Evolutionary conservation across 2,113 vertebrate species (phyloP), one percentile per base, ranked within the genome.

Genomic region (Verasper variegatus): DNA sequence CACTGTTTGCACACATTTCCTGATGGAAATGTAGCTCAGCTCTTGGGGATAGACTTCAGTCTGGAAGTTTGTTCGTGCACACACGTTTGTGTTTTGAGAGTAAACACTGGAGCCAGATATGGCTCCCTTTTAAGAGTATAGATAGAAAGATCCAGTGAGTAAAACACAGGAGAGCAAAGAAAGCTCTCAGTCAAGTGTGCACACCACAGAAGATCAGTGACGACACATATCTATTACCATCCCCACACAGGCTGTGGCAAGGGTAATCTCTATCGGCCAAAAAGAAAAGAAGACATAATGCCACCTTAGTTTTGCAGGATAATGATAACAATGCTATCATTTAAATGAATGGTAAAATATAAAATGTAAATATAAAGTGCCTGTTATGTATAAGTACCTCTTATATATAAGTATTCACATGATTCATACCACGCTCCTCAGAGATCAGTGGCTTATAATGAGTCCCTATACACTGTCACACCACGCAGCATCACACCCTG

Each of bases 201-300:
- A 64, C 21, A 37, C 20, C 21, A 18, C 78, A 40, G 24, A 69
- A 2, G 15, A 52, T 52, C 51, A 20, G 51, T n/a, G 47, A 74
- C 21, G 27, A 37, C 37, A 72, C 10, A 58, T 18, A 51, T 51
- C 47, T 17, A 51, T 51, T 51, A 6, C 12, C 12, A 47, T 47
- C 45, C 12, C 12, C 45, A 17, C 45, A 47, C 45, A 47, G 13
- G 14, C 45, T 37, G 35, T 37, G 35, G 40, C 10, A 42, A 42
- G 11, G 40, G 0, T 42, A 11, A 12, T 42, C 40, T 13, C 11
- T 42, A 2, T 17, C 15, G 45, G 20, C 45, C 52, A 68, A 42
- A 68, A 51, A 71, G 31, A 31, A 31, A 31, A 31, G 31, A 63
- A 77, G 40, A 63, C 23, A 63, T 42, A 59, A 68, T 57, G 68